Evolutionary conservation across 2,888 invertebrate species (phyloP), one percentile per base, ranked within the genome.

Genomic region (Trachelus stipa): DNA sequence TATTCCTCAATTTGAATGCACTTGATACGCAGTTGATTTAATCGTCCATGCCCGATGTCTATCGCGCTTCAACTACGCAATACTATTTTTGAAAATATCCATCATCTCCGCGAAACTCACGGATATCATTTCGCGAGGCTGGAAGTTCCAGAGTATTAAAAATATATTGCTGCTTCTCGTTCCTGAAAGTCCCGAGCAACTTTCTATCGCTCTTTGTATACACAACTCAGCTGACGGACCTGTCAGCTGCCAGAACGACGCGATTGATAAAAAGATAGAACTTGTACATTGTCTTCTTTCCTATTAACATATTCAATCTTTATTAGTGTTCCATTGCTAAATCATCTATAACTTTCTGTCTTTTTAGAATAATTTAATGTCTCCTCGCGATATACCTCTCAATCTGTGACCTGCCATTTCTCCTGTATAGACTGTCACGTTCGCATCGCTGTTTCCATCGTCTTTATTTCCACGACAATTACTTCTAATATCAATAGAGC

Each of bases 171-270:
- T 56, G 23, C 23, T 56, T 23, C 56, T 56, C 56, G 56, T 23
- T 56, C 9, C 56, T 23, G 23, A 56, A 56, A 56, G 56, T 34
- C 71, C 31, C 71, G 71, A 71, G 31, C 71, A 34, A 56, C 56
- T 71, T 71, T 71, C 71, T 34, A 23, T 71, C 33, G 33, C 34
- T 79, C 83, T 89, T 88, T 89, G 89, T 89, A 85, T 88, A 88
- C 88, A 87, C 87, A 87, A 87, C 89, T 87, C 90, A 90, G 90
- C 90, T 90, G 89, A 89, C 86, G 87, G 82, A 79, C 82, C 84
- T 85, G 87, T 89, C 88, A 89, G 88, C 88, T 89, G 89, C 88
- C 86, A 85, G 81, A 84, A 81, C 83, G 82, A 85, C 83, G 82
- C 83, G 56, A 56, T 56, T 56, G 56, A 56, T 56, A 56, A 56